phyloP scores from a whole-genome alignment of 2,888 invertebrate species.

The Heterodera filipjevi region DNA sequence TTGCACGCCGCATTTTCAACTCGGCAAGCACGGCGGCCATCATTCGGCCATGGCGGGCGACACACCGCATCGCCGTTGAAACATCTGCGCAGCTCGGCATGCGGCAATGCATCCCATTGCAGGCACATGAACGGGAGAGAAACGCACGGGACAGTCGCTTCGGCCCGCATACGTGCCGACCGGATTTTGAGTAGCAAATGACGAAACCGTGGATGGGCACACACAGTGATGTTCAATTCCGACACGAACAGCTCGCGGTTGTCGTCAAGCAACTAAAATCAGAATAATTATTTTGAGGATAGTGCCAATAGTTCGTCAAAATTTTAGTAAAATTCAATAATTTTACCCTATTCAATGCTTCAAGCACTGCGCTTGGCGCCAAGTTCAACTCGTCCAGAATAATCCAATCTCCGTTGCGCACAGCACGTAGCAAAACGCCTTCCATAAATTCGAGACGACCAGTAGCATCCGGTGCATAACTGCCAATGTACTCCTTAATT shows the following conservation, averaged over 20 bases:
- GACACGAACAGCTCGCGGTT: slow-evolving; percentile 96
- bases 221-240: slow-evolving; percentile 89
- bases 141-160: slow-evolving; percentile 93
- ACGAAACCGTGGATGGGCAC: slow-evolving; percentile 91
- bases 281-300: no score
- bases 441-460: slow-evolving; percentile 91
- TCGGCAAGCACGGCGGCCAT: slow-evolving; percentile 59
- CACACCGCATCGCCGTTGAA: slow-evolving; percentile 52
- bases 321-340: background rate
- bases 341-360: slow-evolving; percentile 93
- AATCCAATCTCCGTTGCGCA: slow-evolving; percentile 94
- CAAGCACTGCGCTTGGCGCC: slow-evolving; percentile 95
- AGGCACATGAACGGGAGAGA: slow-evolving; percentile 95
- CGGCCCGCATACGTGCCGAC: slow-evolving; percentile 89
- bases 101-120: slow-evolving; percentile 66
- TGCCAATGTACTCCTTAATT: slow-evolving; percentile 84
- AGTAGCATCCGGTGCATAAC: slow-evolving; percentile 81
- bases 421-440: slow-evolving; percentile 90
- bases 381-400: slow-evolving; percentile 97
- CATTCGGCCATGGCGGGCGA: slow-evolving; percentile 50
- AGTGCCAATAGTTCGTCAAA: slow-evolving; percentile 3
- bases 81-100: slow-evolving; percentile 76
- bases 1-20: slow-evolving; percentile 44
- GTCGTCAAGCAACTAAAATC: slow-evolving; percentile 71
- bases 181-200: slow-evolving; percentile 97